These are phyloP conservation scores for Perdita meconis DNA, from an alignment of 2,888 invertebrate species.

Conservation along the genomic window DNA sequence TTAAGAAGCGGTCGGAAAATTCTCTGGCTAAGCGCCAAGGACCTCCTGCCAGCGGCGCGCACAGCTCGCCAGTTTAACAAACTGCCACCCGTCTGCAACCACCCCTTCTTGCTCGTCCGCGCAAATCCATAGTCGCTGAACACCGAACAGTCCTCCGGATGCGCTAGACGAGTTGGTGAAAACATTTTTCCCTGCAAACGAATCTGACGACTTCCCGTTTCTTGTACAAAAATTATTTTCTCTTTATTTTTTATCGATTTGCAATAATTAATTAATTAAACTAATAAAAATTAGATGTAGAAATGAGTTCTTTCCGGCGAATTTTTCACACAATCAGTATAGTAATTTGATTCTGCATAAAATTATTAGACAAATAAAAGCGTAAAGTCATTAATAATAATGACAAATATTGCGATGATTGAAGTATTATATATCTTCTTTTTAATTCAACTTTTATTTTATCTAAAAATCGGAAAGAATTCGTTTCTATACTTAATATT, in stretches of 20 bases:
- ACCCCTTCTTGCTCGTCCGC: constrained; percentile 40
- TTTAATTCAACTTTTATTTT: no score
- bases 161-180: neutral
- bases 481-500: no score
- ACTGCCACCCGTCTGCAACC: constrained; percentile 57
- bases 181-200: neutral
- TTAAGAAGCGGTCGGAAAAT: constrained; percentile 60
- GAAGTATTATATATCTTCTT: no score
- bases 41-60: constrained; percentile 31
- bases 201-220: neutral
- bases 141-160: constrained; percentile 38
- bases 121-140: constrained; percentile 53
- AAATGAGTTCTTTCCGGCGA: no score
- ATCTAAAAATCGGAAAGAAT: no score
- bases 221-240: neutral
- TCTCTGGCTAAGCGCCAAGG: constrained; percentile 63
- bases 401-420: no score
- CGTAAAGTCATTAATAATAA: no score
- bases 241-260: neutral
- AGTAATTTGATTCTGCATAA: no score
- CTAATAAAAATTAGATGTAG: no score
- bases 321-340: no score
- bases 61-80: constrained; percentile 55
- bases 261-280: no score
- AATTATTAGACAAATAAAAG: no score